Evolutionary conservation across 2,888 invertebrate species (phyloP), one percentile per base, ranked within the genome.

Genomic region (Rapana venosa): DNA sequence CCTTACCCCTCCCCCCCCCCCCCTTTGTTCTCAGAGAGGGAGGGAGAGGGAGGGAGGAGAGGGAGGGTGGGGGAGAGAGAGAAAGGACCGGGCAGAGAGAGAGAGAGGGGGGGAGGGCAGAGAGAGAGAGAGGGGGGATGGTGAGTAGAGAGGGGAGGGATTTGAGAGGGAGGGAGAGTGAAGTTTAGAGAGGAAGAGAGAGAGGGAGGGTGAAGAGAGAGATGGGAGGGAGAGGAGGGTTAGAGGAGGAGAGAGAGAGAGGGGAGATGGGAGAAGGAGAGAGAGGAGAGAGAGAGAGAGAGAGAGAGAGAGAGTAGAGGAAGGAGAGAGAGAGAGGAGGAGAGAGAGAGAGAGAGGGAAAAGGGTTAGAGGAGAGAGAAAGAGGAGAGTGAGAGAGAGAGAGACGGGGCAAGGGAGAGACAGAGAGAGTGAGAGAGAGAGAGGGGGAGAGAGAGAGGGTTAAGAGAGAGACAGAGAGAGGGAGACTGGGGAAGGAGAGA

Each of bases 161-260:
- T 15, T 11, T 15, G 66, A 66, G 20, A 66, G 66, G 13, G 66
- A 66, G 66, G 13, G 66, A 66, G 66, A 66, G 20, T 6, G 66
- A 66, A 17, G 26, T 2, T 1, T 4, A 66, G 66, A 66, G 66
- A 66, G 66, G 13, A 2, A 66, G 66, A n/a, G 30, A n/a, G 30
- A n/a, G 77, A 26, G n/a, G 1, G n/a, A 26, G n/a, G n/a, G n/a
- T 4, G n/a, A n/a, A n/a, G n/a, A 30, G 77, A n/a, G 30, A n/a
- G 30, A n/a, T 2, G 4, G 2, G n/a, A n/a, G 30, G n/a, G n/a
- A 77, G 30, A 77, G n/a, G 5, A n/a, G n/a, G 77, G n/a, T 4
- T 1, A n/a, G 30, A n/a, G 77, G n/a, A n/a, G n/a, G 77, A 77
- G 77, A 77, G 77, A 77, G 77, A 77, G 77, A 77, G 77, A n/a